Conservation (phyloP, 2,888 invertebrate species). For the Trissolcus japonicus region DNA sequence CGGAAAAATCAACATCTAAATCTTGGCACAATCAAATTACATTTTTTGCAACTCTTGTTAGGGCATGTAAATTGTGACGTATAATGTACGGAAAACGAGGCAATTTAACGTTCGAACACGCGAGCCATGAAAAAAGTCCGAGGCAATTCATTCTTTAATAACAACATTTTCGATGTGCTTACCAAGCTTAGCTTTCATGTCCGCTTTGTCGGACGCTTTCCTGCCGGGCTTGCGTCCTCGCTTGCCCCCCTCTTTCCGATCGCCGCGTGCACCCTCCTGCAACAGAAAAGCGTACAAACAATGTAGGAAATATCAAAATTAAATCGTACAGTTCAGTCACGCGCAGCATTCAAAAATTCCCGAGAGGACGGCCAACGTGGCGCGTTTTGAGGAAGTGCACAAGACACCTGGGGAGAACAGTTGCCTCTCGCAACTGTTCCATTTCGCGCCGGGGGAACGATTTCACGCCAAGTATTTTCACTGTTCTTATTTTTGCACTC, state of each 20-base stretch:
- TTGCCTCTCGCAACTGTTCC: conserved; percentile 39
- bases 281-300: conserved; percentile 43
- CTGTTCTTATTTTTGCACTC: conserved; percentile 12
- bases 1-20: too few species aligned
- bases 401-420: conserved; percentile 55
- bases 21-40: too few species aligned
- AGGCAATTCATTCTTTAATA: too few species aligned
- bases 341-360: conserved; percentile 28
- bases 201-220: conserved; percentile 91
- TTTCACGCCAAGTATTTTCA: conserved; percentile 23
- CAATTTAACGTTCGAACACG: too few species aligned
- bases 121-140: too few species aligned
- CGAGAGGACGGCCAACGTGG: conserved; percentile 33
- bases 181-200: conserved; percentile 96
- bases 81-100: too few species aligned
- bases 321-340: conserved; percentile 26
- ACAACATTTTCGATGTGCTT: conserved; percentile 61
- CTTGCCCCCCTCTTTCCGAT: conserved; percentile 88
- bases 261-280: conserved; percentile 79
- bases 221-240: conserved; percentile 92
- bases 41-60: too few species aligned
- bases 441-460: conserved; percentile 41
- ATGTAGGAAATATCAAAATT: conserved; percentile 8
- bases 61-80: too few species aligned
- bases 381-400: conserved; percentile 9